Conservation (phyloP, 2,888 invertebrate genomes). For the Limnephilus auricula region DNA sequence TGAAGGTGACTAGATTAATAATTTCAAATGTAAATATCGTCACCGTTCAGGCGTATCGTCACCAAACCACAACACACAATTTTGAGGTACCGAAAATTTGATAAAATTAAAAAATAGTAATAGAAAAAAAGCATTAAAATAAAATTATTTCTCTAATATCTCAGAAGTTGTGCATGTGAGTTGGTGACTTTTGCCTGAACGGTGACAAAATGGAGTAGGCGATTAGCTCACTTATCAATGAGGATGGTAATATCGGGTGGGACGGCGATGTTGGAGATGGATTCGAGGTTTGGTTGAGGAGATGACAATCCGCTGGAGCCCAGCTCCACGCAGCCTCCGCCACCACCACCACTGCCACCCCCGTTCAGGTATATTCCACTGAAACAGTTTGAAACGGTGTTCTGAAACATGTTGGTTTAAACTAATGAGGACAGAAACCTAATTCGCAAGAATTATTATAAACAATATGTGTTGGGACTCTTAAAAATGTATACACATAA, state of each 20-base stretch:
- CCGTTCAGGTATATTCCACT: slow-evolving; percentile 64
- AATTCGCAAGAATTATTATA: not conserved
- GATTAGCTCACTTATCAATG: slow-evolving; percentile 75
- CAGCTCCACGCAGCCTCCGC: slow-evolving; percentile 64
- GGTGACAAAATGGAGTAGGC: not conserved
- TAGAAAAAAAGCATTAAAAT: too few relatives aligned
- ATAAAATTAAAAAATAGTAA: too few relatives aligned
- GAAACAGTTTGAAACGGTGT: slow-evolving; percentile 48
- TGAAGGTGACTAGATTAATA: too few relatives aligned
- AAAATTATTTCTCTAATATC: too few relatives aligned
- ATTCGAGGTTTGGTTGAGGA: slow-evolving; percentile 65
- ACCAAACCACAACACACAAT: too few relatives aligned
- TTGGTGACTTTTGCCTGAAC: not conserved
- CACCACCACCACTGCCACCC: slow-evolving; percentile 54
- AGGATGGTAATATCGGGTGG: slow-evolving; percentile 76
- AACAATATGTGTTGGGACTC: not conserved
- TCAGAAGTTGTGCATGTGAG: too few relatives aligned
- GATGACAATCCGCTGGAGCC: slow-evolving; percentile 44
- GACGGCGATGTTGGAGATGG: slow-evolving; percentile 68
- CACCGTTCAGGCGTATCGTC: too few relatives aligned
- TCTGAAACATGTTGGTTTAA: not conserved
- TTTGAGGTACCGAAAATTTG: too few relatives aligned
- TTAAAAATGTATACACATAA: not conserved
- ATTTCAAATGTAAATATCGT: too few relatives aligned
- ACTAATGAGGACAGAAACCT: not conserved